A percentile compares a stretch with the other conserved stretches of the same genome.
These are phyloP conservation scores for Erebia palarica DNA, from an alignment of 2,888 invertebrate species.

Conservation along the genomic window DNA sequence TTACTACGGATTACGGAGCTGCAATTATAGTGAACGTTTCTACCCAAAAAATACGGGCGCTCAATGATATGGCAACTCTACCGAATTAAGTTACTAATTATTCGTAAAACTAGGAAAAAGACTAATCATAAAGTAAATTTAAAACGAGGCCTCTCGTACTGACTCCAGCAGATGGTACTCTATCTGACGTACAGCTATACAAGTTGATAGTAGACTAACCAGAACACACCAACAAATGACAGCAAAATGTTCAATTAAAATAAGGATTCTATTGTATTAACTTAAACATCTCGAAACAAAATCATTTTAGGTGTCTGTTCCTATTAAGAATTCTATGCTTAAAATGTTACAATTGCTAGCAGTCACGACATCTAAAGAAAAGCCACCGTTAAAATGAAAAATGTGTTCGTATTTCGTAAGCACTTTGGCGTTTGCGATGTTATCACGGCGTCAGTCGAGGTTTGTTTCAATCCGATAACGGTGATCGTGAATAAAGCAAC, in stretches of 20 bases:
- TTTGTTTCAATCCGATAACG: constrained; percentile 29
- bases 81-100: background rate
- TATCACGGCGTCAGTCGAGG: constrained; percentile 30
- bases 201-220: background rate
- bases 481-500: constrained; percentile 37
- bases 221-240: background rate
- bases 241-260: background rate
- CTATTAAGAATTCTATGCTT: background rate
- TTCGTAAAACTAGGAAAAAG: background rate
- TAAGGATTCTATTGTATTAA: background rate
- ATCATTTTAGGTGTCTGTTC: background rate
- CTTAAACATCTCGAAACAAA: background rate
- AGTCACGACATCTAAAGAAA: constrained; percentile 10
- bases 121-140: background rate
- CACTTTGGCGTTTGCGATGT: constrained; percentile 30
- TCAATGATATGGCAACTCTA: background rate
- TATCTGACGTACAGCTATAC: background rate
- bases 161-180: background rate
- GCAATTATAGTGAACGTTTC: constrained; percentile 27
- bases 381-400: constrained; percentile 14
- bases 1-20: constrained; percentile 6
- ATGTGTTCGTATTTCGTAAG: constrained; percentile 16
- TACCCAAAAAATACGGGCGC: constrained; percentile 20
- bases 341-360: background rate
- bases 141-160: background rate